Evolutionary conservation across 2,888 invertebrate species (phyloP).

Genomic region (Tridacna gigas): DNA sequence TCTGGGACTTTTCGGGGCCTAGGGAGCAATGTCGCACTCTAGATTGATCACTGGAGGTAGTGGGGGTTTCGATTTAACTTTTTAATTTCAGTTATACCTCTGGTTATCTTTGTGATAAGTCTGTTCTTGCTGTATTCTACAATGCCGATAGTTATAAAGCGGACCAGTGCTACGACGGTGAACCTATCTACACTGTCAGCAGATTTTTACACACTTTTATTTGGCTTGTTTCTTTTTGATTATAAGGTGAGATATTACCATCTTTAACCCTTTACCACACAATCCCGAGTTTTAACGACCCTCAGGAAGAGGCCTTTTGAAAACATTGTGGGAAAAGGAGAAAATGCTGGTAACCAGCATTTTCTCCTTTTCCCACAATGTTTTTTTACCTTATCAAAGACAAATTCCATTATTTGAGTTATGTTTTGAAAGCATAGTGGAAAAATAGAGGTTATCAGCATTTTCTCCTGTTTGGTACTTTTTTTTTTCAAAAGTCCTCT

Average conservation of each 20-base stretch:
- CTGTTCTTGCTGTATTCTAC: slow-evolving; percentile 92
- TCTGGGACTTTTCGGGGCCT: too few relatives aligned
- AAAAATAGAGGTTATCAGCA: too few relatives aligned
- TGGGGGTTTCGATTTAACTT: too few relatives aligned
- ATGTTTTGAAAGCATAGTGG: too few relatives aligned
- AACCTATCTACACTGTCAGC: slow-evolving; percentile 93
- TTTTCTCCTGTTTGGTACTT: too few relatives aligned
- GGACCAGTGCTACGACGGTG: slow-evolving; percentile 92
- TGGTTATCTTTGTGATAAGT: slow-evolving; percentile 88
- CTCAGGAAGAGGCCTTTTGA: not conserved
- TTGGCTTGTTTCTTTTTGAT: slow-evolving; percentile 92
- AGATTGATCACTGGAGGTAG: too few relatives aligned
- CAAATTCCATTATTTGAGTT: too few relatives aligned
- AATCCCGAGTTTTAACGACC: too few relatives aligned
- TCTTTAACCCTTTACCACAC: too few relatives aligned
- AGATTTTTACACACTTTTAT: slow-evolving; percentile 93
- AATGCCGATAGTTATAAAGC: slow-evolving; percentile 90
- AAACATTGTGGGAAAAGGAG: slow-evolving; percentile 12
- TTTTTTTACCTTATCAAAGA: too few relatives aligned
- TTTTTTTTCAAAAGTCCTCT: too few relatives aligned
- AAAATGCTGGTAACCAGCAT: slow-evolving; percentile 2
- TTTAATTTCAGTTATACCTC: slow-evolving; percentile 74
- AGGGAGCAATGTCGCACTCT: too few relatives aligned
- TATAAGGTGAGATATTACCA: slow-evolving; percentile 92
- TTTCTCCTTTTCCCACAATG: slow-evolving; percentile 13